Base-by-base conservation (phyloP, 2,888 invertebrate species). In the Strigamia crassipes region DNA sequence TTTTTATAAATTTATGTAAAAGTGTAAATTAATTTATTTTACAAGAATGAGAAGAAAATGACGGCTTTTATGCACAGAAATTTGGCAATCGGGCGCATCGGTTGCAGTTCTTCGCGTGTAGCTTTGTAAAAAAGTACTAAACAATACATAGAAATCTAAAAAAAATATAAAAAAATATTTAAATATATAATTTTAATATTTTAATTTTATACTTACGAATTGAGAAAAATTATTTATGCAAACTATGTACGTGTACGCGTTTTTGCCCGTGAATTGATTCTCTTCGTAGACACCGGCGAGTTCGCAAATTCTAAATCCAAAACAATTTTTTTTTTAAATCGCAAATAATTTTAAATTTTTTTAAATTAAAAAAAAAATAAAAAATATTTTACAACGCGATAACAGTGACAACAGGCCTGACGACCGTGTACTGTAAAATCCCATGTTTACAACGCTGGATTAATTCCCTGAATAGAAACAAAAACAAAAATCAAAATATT, bases 41-140 rank as follows among this genome's bases (percentile, higher is more conserved):
- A 97, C 97, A 97, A 97, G 89, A 98, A 98, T 78, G 97, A 97
- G 88, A 97, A 96, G 90, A 98, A 98, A 31, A 98, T 96, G 82
- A 98, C 97, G 84, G 96, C 96, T 90, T 98, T 98, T 85, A 98
- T 97, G 88, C 97, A 97, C 81, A 98, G 90, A 89, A 98, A 97
- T 89, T 98, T 98, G 78, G 96, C 94, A 84, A 98, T 91, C 0
- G 98, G 98, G 86, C 93, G 94, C 94, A 98, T 96, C 6, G 97
- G 96, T 85, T 92, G 92, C 78, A 98, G 89, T 88, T 96, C 96
- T 82, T 93, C 92, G 86, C 92, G 92, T 87, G 95, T 96, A 5
- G 96, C 96, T 88, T 92, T 92, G 87, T 98, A 98, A 89, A 98
- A 98, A 84, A 98, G 90, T 27, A 97, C 94, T 83, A 98, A 90